A percentile compares a stretch with the other conserved stretches of the same genome.
Conservation (phyloP, 2,797 vertebrate genomes). For the Columba guinea region DNA sequence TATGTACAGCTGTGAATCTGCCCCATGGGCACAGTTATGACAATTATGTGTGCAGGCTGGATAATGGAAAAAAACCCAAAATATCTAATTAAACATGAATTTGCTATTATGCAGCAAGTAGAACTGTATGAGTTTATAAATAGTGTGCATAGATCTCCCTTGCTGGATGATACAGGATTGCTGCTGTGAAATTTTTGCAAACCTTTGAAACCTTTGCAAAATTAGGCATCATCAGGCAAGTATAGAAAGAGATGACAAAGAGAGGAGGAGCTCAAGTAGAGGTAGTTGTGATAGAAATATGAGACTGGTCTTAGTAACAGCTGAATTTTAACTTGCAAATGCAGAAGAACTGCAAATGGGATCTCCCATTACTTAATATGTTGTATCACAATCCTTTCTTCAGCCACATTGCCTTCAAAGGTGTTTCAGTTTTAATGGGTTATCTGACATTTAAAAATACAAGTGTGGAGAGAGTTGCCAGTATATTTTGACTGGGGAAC, state of each 20-base stretch:
- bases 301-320: background rate
- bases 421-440: background rate
- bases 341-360: background rate
- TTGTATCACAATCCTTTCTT: background rate
- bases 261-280: background rate
- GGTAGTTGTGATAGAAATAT: background rate
- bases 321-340: background rate
- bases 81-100: background rate
- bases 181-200: background rate
- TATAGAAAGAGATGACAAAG: background rate
- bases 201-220: conserved; percentile 8
- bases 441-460: conserved; percentile 5
- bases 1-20: background rate
- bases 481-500: conserved; percentile 7
- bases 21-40: background rate
- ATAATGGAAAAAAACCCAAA: background rate
- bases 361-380: background rate
- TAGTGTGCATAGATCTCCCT: background rate
- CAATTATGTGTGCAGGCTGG: background rate
- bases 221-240: background rate
- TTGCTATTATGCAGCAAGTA: background rate
- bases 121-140: background rate
- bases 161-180: conserved; percentile 10
- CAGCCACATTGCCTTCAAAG: background rate
- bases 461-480: background rate